These are phyloP conservation scores for Drosophila recens DNA, from an alignment of 2,888 invertebrate genomes.

Conservation along the genomic window DNA sequence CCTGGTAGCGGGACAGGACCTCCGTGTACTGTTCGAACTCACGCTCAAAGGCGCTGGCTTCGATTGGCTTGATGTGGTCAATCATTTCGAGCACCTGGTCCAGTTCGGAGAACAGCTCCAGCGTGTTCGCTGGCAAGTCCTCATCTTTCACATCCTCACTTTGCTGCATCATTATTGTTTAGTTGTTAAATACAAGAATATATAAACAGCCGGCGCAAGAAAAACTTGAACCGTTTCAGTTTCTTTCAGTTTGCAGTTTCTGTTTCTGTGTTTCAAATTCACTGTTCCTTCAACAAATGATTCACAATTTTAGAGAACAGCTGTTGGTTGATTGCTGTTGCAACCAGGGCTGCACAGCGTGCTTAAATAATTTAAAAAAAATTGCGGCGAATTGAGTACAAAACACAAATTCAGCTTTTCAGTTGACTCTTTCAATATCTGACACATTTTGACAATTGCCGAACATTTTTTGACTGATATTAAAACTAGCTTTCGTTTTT, in stretches of 20 bases:
- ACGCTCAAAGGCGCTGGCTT: constrained; percentile 88
- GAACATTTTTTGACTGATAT: neutral
- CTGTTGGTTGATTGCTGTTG: neutral
- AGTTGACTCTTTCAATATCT: neutral
- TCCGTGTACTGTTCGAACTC: constrained; percentile 89
- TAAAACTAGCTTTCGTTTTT: too few species aligned
- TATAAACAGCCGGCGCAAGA: constrained; percentile 62
- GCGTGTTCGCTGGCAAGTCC: constrained; percentile 86
- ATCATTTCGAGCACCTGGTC: constrained; percentile 91
- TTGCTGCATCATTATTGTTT: constrained; percentile 65
- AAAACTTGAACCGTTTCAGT: constrained; percentile 12
- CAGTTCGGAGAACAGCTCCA: constrained; percentile 91
- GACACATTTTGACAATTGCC: neutral
- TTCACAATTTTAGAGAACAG: constrained; percentile 29
- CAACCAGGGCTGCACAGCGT: neutral
- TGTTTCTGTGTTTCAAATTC: constrained; percentile 33
- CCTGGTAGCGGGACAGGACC: constrained; percentile 95
- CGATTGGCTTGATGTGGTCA: constrained; percentile 89
- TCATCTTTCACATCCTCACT: constrained; percentile 84
- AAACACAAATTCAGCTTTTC: neutral
- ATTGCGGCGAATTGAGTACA: neutral
- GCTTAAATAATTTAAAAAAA: neutral
- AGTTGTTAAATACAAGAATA: constrained; percentile 25
- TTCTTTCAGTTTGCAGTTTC: constrained; percentile 19
- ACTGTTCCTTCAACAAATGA: constrained; percentile 43